Percentiles rank a stretch among this genome's conserved stretches.
These are phyloP conservation scores for Protula sp. DNA, from an alignment of 2,888 invertebrate genomes.

Conservation along the genomic window DNA sequence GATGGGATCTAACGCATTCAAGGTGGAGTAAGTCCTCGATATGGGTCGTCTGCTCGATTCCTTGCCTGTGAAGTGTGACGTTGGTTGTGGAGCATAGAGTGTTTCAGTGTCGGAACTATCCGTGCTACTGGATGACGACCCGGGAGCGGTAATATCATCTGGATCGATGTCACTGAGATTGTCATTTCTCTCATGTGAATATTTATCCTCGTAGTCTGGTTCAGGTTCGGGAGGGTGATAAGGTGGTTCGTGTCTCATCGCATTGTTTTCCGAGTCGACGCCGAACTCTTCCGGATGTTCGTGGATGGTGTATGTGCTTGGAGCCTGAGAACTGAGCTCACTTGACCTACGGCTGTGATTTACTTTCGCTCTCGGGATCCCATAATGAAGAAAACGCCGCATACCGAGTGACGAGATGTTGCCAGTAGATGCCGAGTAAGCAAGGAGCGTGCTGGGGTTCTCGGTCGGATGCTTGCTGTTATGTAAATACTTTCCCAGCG, in stretches of 20 bases:
- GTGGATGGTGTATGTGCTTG: not conserved
- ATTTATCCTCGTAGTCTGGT: not conserved
- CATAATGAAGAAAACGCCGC: not conserved
- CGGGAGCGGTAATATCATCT: not conserved
- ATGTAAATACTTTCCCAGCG: not conserved
- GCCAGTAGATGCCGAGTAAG: not conserved
- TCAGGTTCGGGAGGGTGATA: not conserved
- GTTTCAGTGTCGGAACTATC: not conserved
- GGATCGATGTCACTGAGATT: not conserved
- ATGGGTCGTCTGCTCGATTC: not conserved
- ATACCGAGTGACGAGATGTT: not conserved
- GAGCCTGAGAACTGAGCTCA: not conserved
- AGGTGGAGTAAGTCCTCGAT: not conserved
- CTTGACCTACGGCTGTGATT: not conserved
- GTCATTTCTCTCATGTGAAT: too few relatives aligned
- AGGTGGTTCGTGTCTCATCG: not conserved
- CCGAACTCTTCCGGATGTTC: not conserved
- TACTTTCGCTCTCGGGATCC: not conserved
- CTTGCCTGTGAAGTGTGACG: too few relatives aligned
- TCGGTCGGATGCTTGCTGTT: not conserved
- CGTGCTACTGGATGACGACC: not conserved
- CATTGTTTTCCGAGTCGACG: not conserved
- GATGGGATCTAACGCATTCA: not conserved
- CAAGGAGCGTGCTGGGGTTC: not conserved
- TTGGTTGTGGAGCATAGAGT: too few relatives aligned